Evolutionary conservation across 1,140 invertebrate genomes (phyloP), one percentile per base, ranked within the genome.

Genomic region (Apis dorsata): DNA sequence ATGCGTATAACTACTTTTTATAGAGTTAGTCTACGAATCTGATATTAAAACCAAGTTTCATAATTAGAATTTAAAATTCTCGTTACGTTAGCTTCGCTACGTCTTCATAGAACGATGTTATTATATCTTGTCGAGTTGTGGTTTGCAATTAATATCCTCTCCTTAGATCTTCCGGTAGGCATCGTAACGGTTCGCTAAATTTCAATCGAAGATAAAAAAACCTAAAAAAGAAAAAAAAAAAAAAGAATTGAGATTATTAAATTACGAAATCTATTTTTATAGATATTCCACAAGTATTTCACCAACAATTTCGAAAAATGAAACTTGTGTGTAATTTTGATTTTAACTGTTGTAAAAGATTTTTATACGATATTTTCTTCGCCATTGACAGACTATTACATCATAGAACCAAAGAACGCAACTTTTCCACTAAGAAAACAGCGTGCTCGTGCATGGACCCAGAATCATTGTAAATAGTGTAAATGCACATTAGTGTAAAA

Each of bases 391-490:
- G 59, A 63, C 55, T 4, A 15, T 15, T 55, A 44, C 5, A 44
- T 44, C 34, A 63, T 49, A 11, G 44, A 60, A 51, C 10, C 34
- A 79, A 57, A 49, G 11, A 9, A 21, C 24, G 34, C 17, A 9
- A 3, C 7, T 13, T 65, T 51, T 34, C 4, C 34, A 34, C 4
- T 15, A 21, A 21, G 57, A 28, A 13, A 55, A 71, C 34, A 70
- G 55, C 19, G 66, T 73, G 17, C 55, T 73, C 69, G 55, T 85
- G 68, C 79, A 85, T 74, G 88, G 88, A 89, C 82, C 84, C 82
- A 57, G 57, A 81, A 21, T 73, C 24, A 81, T 88, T 92, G 91
- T 92, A 92, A 85, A 92, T 92, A 92, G 49, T 92, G 91, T 92
- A 92, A 92, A 92, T 92, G 91, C 90, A 90, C 88, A 86, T 76